Base-by-base conservation (phyloP, 1,140 invertebrate genomes). In the Drosophila varians region DNA sequence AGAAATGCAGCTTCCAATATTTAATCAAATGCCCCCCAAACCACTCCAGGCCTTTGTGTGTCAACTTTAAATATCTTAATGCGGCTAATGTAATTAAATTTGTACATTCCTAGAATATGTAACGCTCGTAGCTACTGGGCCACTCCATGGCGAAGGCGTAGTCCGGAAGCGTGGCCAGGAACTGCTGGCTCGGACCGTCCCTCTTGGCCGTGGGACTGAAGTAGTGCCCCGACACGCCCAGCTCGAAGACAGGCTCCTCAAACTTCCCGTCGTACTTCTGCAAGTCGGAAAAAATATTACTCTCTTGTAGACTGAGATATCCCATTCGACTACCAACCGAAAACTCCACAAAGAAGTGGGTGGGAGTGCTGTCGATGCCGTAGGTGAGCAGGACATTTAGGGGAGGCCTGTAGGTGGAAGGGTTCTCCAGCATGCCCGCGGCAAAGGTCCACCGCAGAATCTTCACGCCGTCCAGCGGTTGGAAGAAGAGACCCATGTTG, bases 401-500 rank as follows among this genome's bases (percentile, higher is more conserved):
- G 0, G 74, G 46, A 0, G 65, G 62, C 8, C 31, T 66, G 3
- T 62, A 66, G 0, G 16, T 21, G 6, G 64, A 21, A 2, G 73
- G 54, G 31, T 45, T 60, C 66, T 80, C 34, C 75, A 82, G 93
- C 70, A 92, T 90, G 16, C 90, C 92, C 36, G 92, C 83, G 2
- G 93, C 77, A 19, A 96, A 92, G 36, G 93, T 94, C 94, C 95
- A 96, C 19, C 47, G 53, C 7, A 62, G 21, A n/a, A 76, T 9
- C 18, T 25, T 46, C 94, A 60, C 95, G 31, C 92, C 92, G 38
- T 91, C 77, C 38, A 92, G 89, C 1, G 95, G 94, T n/a, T 94
- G 94, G 18, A 96, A 83, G 74, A 95, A 94, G 8, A 96, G 91
- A 7, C 93, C 94, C 90, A 96, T 94, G 76, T 96, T 95, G 65